Base-by-base conservation (phyloP, 2,113 vertebrate genomes). In the Apus apus region DNA sequence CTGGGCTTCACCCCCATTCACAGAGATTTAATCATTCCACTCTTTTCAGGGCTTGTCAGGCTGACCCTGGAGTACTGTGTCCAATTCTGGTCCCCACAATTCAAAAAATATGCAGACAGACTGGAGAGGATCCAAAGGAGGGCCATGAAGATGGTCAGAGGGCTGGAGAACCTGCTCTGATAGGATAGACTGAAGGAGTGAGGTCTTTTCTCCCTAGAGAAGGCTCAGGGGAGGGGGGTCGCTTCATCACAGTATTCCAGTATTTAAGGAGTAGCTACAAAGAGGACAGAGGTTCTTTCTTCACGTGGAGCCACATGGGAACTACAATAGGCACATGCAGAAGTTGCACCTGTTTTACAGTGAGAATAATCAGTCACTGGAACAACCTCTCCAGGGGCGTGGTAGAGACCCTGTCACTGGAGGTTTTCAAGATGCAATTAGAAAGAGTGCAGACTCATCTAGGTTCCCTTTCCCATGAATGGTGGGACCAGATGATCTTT, bases 261-360 rank as follows among this genome's bases (percentile, higher is more conserved):
- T 46, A n/a, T 15, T 51, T 75, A 29, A 62, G 51, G 13, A 43
- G 38, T 8, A 20, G 10, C 66, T 72, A 48, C 29, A 30, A 48
- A 60, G 60, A 64, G 60, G 21, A 54, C 4, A 53, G 14, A 48
- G 17, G 23, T 4, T 40, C 15, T 58, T 4, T 57, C 29, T 83
- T 83, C 51, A 48, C 45, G 9, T 34, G 17, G 38, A 66, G 9
- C 8, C 54, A 22, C 48, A 19, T 11, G 22, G 21, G 45, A 34
- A 70, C 45, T 21, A 50, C 0, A 2, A 71, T 25, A 11, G 36
- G 9, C 16, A 64, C 0, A 3, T 56, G 27, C 26, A 48, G 18
- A 54, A 48, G 18, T n/a, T 60, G 21, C 10, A 74, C n/a, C 2
- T 27, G 15, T 65, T 34, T 66, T 36, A 32, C 8, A 34, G 5